phyloP scores from a whole-genome alignment of 2,888 invertebrate genomes.

The Eupithecia subfuscata region DNA sequence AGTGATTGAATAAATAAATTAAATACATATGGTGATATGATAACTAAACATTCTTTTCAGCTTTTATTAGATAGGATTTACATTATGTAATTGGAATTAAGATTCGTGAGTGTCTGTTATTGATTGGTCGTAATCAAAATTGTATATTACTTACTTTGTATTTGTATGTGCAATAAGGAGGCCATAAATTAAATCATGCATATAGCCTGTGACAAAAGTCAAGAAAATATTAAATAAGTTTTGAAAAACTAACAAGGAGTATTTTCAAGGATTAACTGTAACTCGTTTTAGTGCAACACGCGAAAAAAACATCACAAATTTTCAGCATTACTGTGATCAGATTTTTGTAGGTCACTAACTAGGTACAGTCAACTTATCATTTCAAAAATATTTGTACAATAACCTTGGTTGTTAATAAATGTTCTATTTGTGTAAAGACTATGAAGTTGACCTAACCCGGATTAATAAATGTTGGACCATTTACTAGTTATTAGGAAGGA shows the following conservation, averaged over 20 bases:
- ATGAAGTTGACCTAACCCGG: background rate
- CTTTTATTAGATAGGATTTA: background rate
- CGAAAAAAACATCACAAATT: background rate
- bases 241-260: background rate
- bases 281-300: background rate
- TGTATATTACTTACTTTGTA: background rate
- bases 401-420: background rate
- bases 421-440: background rate
- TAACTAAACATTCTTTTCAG: conserved; percentile 5
- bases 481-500: conserved; percentile 1
- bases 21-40: background rate
- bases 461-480: conserved; percentile 10
- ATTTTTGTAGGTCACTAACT: background rate
- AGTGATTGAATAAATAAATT: background rate
- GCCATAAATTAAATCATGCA: background rate
- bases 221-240: too few species aligned
- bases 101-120: background rate
- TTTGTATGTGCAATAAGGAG: background rate
- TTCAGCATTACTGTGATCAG: background rate
- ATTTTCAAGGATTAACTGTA: background rate
- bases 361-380: background rate
- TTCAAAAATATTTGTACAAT: background rate
- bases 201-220: too few species aligned
- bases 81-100: background rate
- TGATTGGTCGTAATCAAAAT: background rate